Evolutionary conservation across 2,113 vertebrate species (phyloP).

Genomic region (Cynopterus brachyotis): DNA sequence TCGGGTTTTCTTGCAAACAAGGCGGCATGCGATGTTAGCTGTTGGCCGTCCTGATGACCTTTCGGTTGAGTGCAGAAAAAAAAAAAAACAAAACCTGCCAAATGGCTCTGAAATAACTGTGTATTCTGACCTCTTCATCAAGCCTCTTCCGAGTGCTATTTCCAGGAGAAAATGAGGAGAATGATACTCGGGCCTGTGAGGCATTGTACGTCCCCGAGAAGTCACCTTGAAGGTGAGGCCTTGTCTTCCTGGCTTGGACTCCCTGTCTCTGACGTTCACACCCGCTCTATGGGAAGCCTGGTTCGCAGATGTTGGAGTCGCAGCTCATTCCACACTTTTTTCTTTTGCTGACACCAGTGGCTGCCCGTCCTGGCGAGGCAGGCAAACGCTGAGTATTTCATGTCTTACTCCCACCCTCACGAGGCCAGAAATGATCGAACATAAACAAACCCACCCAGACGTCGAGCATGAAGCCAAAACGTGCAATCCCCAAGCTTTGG

Average conservation of each 20-base stretch:
- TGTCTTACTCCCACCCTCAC: neutral
- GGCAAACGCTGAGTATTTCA: neutral
- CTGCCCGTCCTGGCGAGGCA: conserved; percentile 51
- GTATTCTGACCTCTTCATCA: conserved; percentile 64
- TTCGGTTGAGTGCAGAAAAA: conserved; percentile 69
- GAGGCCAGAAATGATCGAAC: neutral
- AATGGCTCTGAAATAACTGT: conserved; percentile 68
- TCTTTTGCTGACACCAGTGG: conserved; percentile 64
- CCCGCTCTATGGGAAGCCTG: conserved; percentile 62
- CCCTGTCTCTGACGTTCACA: conserved; percentile 9
- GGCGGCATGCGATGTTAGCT: conserved; percentile 43
- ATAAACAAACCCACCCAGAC: conserved; percentile 43
- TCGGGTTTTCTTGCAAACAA: conserved; percentile 38
- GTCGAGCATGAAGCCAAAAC: conserved; percentile 54
- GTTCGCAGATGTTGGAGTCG: conserved; percentile 59
- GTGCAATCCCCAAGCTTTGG: conserved; percentile 26
- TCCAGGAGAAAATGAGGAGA: conserved; percentile 36
- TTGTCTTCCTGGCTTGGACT: conserved; percentile 46
- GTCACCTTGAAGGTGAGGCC: conserved; percentile 49
- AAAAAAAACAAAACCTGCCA: conserved; percentile 31
- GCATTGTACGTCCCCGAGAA: conserved; percentile 51
- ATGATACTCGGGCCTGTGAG: neutral
- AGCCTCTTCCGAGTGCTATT: conserved; percentile 34
- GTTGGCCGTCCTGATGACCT: conserved; percentile 70
- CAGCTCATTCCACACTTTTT: conserved; percentile 56